phyloP scores from a whole-genome alignment of 1,140 invertebrate species.

The Hylaeus anthracinus region DNA sequence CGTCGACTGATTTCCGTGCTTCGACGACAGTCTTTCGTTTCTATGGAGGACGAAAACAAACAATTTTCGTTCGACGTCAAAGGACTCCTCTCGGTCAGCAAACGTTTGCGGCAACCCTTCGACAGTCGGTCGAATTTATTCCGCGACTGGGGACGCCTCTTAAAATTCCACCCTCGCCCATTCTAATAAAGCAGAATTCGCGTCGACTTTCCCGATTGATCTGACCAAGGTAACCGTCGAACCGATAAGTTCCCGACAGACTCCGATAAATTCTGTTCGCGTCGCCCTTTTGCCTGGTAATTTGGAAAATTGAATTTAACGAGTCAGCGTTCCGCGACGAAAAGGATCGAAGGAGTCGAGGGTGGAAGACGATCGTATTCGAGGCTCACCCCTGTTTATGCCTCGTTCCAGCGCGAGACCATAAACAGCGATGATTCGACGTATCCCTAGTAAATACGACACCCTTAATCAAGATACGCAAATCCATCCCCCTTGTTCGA shows the following conservation, averaged over 20 bases:
- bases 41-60: not conserved
- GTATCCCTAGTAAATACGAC: constrained; percentile 1
- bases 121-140: constrained; percentile 10
- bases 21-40: not conserved
- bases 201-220: constrained; percentile 8
- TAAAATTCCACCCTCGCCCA: not conserved
- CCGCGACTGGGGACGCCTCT: not conserved
- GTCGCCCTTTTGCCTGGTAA: constrained; percentile 22
- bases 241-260: not conserved
- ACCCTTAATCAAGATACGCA: not conserved
- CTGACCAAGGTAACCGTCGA: constrained; percentile 1
- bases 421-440: constrained; percentile 13
- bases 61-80: constrained; percentile 3
- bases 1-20: not conserved
- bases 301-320: constrained; percentile 26
- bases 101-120: constrained; percentile 3
- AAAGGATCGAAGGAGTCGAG: too few relatives aligned
- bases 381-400: not conserved
- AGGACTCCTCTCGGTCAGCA: constrained; percentile 10
- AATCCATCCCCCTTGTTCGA: constrained; percentile 5
- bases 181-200: constrained; percentile 14
- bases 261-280: constrained; percentile 7
- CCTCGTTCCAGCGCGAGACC: not conserved
- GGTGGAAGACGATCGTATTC: not conserved
- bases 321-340: constrained; percentile 20